Conservation (phyloP, 2,113 vertebrate genomes). For the Gnathonemus echidnorhynchus region DNA sequence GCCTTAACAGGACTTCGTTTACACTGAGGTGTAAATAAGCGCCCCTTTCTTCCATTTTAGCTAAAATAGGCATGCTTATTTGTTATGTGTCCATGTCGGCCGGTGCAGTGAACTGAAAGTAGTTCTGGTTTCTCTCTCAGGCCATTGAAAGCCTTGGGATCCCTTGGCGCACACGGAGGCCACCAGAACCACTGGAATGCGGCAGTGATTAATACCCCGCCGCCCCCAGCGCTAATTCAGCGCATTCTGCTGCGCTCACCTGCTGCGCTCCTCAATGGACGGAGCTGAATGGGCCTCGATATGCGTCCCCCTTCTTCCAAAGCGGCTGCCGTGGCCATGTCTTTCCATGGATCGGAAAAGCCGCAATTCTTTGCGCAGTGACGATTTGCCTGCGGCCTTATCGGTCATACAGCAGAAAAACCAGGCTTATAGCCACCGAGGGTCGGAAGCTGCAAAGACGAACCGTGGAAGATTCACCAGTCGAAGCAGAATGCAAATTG, state of each 20-base stretch:
- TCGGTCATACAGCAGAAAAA: background rate
- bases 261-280: conserved; percentile 43
- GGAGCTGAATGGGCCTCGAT: conserved; percentile 40
- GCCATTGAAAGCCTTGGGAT: background rate
- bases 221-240: conserved; percentile 49
- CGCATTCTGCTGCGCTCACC: conserved; percentile 58
- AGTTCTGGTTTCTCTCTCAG: background rate
- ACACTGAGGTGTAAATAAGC: background rate
- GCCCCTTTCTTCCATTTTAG: background rate
- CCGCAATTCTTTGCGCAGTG: background rate
- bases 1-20: background rate
- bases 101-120: background rate
- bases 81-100: background rate
- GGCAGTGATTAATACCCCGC: conserved; percentile 42
- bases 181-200: conserved; percentile 50
- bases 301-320: conserved; percentile 29
- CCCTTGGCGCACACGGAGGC: conserved; percentile 36
- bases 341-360: background rate
- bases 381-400: background rate
- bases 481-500: background rate
- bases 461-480: background rate
- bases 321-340: conserved; percentile 17
- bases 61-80: background rate
- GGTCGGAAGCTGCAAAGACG: background rate
- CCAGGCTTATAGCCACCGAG: background rate